Base-by-base conservation (phyloP, 2,888 invertebrate species). In the Troides oblongomaculatus region DNA sequence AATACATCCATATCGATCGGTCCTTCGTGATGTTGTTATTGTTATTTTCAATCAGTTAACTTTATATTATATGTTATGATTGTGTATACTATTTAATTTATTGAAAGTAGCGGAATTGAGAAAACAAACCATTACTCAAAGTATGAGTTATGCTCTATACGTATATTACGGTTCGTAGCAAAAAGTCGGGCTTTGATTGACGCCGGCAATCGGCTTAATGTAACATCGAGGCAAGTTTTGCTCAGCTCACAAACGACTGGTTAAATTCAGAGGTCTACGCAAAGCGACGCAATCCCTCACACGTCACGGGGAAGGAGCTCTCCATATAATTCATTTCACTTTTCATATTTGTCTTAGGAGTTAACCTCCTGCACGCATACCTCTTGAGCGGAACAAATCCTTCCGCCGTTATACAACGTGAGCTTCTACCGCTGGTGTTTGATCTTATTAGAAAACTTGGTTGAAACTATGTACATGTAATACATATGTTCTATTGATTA, bases 191-290 rank as follows among this genome's bases (percentile, higher is more conserved):
- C 85, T 91, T 90, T 92, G 92, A 92, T 91, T 91, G 92, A 92
- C 89, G 90, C 87, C 76, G 79, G 90, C 91, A 92, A 92, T 92
- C 89, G 89, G 86, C 91, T 89, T 92, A 91, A 92, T 92, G 92
- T 90, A 89, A 89, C 90, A 90, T 89, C 86, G 84, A 86, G 86
- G 89, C 88, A 91, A 91, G 89, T 92, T 92, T 86, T 87, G 84
- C 84, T 84, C 84, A 84, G 81, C 84, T 75, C 88, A 89, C 88
- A 89, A 89, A 88, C 88, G 89, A 85, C 86, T 89, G 90, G 90
- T 90, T 90, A 90, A 90, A 92, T 90, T 91, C 85, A 81, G 88
- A 90, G 90, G 90, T 89, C 90, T 89, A 86, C 89, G 89, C 84
- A 90, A 91, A 91, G 83, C 87, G 92, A 88, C 89, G 86, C 89